Evolutionary conservation across 2,888 invertebrate species (phyloP), one percentile per base, ranked within the genome.

Genomic region (Rosalia funebris): DNA sequence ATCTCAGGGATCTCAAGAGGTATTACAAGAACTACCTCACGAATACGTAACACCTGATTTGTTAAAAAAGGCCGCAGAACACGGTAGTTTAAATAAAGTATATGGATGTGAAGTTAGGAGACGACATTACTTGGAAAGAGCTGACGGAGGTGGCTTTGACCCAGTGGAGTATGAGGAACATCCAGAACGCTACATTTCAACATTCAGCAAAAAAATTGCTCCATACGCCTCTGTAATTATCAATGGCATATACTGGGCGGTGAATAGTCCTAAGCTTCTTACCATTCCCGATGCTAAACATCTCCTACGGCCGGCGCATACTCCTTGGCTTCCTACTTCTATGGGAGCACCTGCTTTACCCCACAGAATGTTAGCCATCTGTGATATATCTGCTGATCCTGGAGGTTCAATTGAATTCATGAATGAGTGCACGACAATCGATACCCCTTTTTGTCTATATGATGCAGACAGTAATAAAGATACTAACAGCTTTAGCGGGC

Each of bases 381-480:
- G 98, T 80, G 99, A 99, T 79, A 98, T 99, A 75, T 97, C 96
- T 0, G 99, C 99, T 0, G 99, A 99, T 83, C 99, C 99, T 0
- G 98, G 77, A n/a, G 77, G 77, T 32, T 78, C 77, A 34, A 97
- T 98, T 57, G 98, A 99, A 78, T 99, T 99, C 79, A 98, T 99
- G 98, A 96, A 96, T 75, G 98, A 98, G 78, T 99, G 98, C 79
- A 99, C 99, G 0, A 99, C 98, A 0, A 99, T 99, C 60, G 99
- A 99, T 78, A 97, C 95, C 1, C 99, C 99, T 0, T 99, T 99
- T 83, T 97, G 96, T 78, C 86, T 99, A n/a, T 99, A 99, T 78
- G 98, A 99, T 78, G 98, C 99, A 3, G 97, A 99, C 79, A 89
- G 96, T 62, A 98, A 99, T 79, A 96, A 96, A 81, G 96, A 96